Evolutionary conservation across 2,113 vertebrate genomes (phyloP), one percentile per base, ranked within the genome.

Genomic region (Campylomormyrus numenius): DNA sequence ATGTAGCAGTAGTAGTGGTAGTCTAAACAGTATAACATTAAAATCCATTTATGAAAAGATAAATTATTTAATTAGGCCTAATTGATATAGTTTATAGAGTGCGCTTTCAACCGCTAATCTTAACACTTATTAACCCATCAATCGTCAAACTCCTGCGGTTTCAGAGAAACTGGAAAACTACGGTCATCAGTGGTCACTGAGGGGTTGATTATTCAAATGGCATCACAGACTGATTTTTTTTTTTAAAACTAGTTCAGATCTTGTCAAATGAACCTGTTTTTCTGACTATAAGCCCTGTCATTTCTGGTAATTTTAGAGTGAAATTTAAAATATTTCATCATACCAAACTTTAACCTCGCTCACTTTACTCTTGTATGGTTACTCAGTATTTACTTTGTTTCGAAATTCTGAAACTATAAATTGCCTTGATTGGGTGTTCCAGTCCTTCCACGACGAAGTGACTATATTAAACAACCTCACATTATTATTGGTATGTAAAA

Each of bases 311-410:
- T 86, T 50, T 50, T 42, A 83, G 31, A 48, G 45, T 53, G 24
- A 87, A 35, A 53, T 56, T 87, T 31, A 17, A 48, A 50, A 53
- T 31, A 87, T 87, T 87, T 87, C 85, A 53, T 56, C 85, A 87
- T 56, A 35, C 13, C 85, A 87, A 27, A 53, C 85, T 87, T 87
- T 53, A 87, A 87, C 85, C 85, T 53, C 27, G 15, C 31, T 87
- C 85, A 86, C 15, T 56, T 87, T 48, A n/a, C 83, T 39, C 45
- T 85, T 9, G 4, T 24, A 21, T 56, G 85, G 31, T 31, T 39
- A 53, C 13, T 50, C 85, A 19, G n/a, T 87, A 50, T 87, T 87
- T 87, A 39, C 85, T 35, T 87, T 56, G 48, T 87, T 87, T 87
- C 85, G 50, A 56, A 87, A 87, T 87, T 56, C 15, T 53, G n/a